Conservation (phyloP, 2,113 vertebrate species). For the Chascanopsetta lugubris region DNA sequence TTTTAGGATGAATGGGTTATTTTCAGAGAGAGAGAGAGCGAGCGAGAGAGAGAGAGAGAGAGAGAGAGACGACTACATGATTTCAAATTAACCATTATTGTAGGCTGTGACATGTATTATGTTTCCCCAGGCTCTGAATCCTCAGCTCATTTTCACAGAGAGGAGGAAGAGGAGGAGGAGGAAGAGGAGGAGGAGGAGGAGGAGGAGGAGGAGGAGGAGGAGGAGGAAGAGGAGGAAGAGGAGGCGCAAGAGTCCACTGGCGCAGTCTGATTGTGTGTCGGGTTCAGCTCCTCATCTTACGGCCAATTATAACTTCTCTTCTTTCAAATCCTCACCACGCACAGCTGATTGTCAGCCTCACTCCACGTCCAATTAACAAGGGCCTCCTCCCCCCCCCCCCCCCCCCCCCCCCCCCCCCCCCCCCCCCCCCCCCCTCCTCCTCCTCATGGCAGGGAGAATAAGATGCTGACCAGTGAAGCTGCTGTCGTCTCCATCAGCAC, state of each 20-base stretch:
- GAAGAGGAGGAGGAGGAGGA: no score
- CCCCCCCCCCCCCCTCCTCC: constrained; percentile 25
- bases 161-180: no score
- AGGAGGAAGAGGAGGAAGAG: no score
- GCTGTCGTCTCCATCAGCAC: constrained; percentile 22
- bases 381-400: constrained; percentile 56
- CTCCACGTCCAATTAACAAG: constrained; percentile 77
- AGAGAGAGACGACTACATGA: constrained; percentile 74
- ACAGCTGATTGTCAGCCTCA: constrained; percentile 72
- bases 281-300: constrained; percentile 75
- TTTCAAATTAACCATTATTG: constrained; percentile 83
- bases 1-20: constrained; percentile 79
- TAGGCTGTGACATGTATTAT: constrained; percentile 80
- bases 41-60: constrained; percentile 44
- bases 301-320: constrained; percentile 78
- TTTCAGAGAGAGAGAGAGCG: constrained; percentile 46
- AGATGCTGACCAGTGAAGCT: constrained; percentile 48
- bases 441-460: constrained; percentile 44
- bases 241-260: constrained; percentile 74
- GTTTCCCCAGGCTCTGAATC: constrained; percentile 78
- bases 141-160: constrained; percentile 81
- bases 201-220: no score
- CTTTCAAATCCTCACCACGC: constrained; percentile 73
- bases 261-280: constrained; percentile 72
- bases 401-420: constrained; percentile 46